phyloP scores from a whole-genome alignment of 2,888 invertebrate genomes.

The Crepidodera aurea region DNA sequence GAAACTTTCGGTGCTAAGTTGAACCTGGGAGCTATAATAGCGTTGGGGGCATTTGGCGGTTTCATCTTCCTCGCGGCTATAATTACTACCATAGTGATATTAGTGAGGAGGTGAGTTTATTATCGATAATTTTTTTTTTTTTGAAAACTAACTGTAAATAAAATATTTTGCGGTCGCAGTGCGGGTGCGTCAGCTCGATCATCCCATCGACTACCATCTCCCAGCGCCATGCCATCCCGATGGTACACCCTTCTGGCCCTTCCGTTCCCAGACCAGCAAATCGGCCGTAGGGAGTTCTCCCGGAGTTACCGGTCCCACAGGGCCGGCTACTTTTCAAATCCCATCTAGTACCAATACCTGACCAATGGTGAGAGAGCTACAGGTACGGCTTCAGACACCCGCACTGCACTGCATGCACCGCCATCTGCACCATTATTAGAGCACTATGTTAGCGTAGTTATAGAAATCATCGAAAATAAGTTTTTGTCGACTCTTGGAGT shows the following conservation, averaged over 20 bases:
- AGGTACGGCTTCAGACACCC: slow-evolving; percentile 42
- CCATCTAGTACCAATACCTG: slow-evolving; percentile 65
- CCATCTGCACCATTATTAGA: slow-evolving; percentile 29
- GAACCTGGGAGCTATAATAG: slow-evolving; percentile 87
- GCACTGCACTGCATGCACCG: slow-evolving; percentile 51
- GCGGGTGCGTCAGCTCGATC: slow-evolving; percentile 62
- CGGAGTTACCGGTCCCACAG: slow-evolving; percentile 76
- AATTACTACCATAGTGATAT: slow-evolving; percentile 86
- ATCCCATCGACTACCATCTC: slow-evolving; percentile 62
- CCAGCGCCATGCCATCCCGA: slow-evolving; percentile 76
- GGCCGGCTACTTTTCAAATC: slow-evolving; percentile 91
- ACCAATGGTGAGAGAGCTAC: slow-evolving; percentile 21
- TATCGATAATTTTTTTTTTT: background rate
- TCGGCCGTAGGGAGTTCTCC: slow-evolving; percentile 84
- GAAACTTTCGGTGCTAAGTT: slow-evolving; percentile 73
- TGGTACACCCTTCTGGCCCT: slow-evolving; percentile 91
- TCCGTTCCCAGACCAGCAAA: slow-evolving; percentile 93
- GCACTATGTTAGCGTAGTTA: background rate
- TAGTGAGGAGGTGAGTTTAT: slow-evolving; percentile 83
- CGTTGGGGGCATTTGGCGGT: slow-evolving; percentile 89
- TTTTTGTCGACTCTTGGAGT: no score
- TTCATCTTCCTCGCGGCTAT: slow-evolving; percentile 89
- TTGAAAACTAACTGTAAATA: background rate
- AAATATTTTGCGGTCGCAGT: slow-evolving; percentile 50
- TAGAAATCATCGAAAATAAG: no score